These are phyloP conservation scores for Miichthys miiuy DNA, from an alignment of 2,797 vertebrate species.

Conservation along the genomic window DNA sequence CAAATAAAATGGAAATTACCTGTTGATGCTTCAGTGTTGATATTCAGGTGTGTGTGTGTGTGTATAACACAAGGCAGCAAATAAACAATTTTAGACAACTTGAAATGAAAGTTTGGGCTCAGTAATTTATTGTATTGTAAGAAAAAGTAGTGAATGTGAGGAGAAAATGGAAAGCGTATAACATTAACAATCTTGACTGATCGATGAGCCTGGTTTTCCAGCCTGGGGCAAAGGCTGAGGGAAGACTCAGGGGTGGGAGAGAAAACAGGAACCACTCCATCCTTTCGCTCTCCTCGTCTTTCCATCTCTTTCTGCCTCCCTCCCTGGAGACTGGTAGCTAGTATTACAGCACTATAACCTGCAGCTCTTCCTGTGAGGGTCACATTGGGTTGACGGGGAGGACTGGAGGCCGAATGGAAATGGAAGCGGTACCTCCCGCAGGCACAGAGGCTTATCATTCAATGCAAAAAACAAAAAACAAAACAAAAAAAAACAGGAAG, in stretches of 20 bases:
- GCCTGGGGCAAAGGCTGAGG: slow-evolving; percentile 43
- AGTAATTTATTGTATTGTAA: neutral
- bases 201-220: slow-evolving; percentile 47
- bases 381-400: slow-evolving; percentile 63
- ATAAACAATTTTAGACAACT: neutral
- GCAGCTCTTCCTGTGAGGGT: slow-evolving; percentile 75
- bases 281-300: slow-evolving; percentile 52
- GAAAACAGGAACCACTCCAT: slow-evolving; percentile 50
- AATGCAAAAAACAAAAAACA: neutral
- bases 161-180: slow-evolving; percentile 21
- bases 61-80: neutral
- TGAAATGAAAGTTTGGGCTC: neutral
- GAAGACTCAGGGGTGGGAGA: slow-evolving; percentile 35
- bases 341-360: slow-evolving; percentile 67
- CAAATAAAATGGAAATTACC: slow-evolving; percentile 25
- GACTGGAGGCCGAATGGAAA: slow-evolving; percentile 59
- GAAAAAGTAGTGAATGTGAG: neutral
- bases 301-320: slow-evolving; percentile 43
- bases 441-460: slow-evolving; percentile 49
- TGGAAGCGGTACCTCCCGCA: slow-evolving; percentile 43
- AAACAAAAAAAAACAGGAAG: slow-evolving; percentile 42
- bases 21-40: slow-evolving; percentile 9
- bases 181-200: slow-evolving; percentile 40
- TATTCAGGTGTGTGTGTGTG: slow-evolving; percentile 2
- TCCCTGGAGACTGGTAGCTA: slow-evolving; percentile 60